Conservation (phyloP, 2,888 invertebrate species). For the Nesidiocoris tenuis region DNA sequence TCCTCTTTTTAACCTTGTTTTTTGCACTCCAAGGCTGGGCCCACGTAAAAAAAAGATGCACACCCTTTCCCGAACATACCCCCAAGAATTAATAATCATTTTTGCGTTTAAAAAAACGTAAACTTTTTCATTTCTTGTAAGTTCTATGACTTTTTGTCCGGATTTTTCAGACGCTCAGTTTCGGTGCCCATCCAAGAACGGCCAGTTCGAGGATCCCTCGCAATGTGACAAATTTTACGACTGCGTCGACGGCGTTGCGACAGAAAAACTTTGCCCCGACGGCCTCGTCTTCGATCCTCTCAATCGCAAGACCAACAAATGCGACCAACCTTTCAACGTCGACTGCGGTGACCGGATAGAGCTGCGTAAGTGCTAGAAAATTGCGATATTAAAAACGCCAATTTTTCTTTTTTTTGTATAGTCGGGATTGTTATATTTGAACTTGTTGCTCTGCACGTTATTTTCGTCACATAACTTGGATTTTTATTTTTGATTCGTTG, state of each 20-base stretch:
- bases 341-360: slow-evolving; percentile 86
- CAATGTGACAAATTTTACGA: slow-evolving; percentile 88
- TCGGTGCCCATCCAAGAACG: slow-evolving; percentile 78
- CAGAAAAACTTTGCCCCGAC: slow-evolving; percentile 78
- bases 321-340: slow-evolving; percentile 89
- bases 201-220: slow-evolving; percentile 73
- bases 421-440: not conserved
- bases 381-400: too few relatives aligned
- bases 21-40: too few relatives aligned
- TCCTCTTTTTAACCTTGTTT: too few relatives aligned
- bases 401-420: not conserved
- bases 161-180: slow-evolving; percentile 55
- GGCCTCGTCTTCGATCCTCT: slow-evolving; percentile 84
- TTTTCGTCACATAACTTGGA: too few relatives aligned
- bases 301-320: slow-evolving; percentile 84
- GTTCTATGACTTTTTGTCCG: too few relatives aligned
- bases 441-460: too few relatives aligned
- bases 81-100: too few relatives aligned
- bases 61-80: too few relatives aligned
- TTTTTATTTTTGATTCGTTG: too few relatives aligned
- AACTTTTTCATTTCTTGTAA: too few relatives aligned
- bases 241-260: slow-evolving; percentile 71
- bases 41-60: too few relatives aligned
- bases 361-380: slow-evolving; percentile 77
- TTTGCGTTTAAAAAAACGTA: too few relatives aligned